Percentiles rank a stretch among this genome's conserved stretches.
phyloP scores from a whole-genome alignment of 1,140 invertebrate genomes.

The Pogonomyrmex barbatus region DNA sequence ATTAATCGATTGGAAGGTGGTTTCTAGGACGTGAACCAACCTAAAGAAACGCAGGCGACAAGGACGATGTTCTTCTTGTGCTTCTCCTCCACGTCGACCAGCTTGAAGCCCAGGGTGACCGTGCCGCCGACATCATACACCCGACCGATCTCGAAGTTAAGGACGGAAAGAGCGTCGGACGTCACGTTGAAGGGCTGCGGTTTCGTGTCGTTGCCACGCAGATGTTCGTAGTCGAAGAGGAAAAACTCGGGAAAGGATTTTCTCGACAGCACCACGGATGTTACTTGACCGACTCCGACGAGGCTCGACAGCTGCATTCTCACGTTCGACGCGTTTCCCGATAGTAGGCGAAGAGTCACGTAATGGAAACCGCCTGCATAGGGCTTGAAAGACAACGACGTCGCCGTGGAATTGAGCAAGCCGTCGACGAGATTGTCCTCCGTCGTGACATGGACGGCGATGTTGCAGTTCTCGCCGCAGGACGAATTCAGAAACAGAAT shows the following conservation, averaged over 20 bases:
- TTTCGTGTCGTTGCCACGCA: conserved; percentile 87
- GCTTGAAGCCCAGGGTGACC: conserved; percentile 88
- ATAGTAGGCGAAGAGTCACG: conserved; percentile 77
- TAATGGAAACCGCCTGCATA: conserved; percentile 88
- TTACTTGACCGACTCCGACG: conserved; percentile 28
- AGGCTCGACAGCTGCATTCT: conserved; percentile 38
- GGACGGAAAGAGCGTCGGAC: conserved; percentile 86
- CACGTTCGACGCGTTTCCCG: conserved; percentile 78
- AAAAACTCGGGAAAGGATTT: conserved; percentile 90
- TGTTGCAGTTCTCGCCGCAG: conserved; percentile 79
- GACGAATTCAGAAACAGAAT: conserved; percentile 75
- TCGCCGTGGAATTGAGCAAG: conserved; percentile 73
- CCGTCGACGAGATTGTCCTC: conserved; percentile 68
- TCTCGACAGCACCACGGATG: conserved; percentile 86
- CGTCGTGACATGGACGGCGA: conserved; percentile 77
- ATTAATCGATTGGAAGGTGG: background rate
- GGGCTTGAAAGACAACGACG: conserved; percentile 85
- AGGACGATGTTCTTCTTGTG: conserved; percentile 82
- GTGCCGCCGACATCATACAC: conserved; percentile 91
- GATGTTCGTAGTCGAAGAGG: conserved; percentile 89
- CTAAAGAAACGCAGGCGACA: conserved; percentile 81
- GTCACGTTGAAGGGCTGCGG: conserved; percentile 89
- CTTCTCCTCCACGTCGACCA: conserved; percentile 87
- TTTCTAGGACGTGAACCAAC: conserved; percentile 64
- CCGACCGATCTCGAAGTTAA: conserved; percentile 89